Conservation (phyloP, 1,140 invertebrate species). For the Drosophila parabipectinata region DNA sequence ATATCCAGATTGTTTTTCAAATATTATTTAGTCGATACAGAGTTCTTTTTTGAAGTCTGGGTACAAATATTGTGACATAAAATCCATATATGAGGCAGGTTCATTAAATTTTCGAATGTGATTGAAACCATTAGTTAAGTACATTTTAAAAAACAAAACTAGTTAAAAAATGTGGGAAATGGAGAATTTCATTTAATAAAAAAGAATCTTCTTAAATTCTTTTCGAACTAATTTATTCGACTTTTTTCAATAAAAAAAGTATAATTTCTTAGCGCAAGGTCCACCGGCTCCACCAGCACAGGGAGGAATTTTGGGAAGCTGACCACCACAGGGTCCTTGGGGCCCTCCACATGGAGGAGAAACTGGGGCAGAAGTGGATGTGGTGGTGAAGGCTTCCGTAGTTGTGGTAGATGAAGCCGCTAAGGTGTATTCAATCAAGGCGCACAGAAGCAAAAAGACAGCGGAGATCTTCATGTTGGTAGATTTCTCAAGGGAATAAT, state of each 20-base stretch:
- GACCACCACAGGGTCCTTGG: neutral
- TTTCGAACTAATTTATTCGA: neutral
- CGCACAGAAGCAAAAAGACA: neutral
- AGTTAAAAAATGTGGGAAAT: no score
- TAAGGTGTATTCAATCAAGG: neutral
- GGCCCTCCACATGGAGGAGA: neutral
- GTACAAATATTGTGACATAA: no score
- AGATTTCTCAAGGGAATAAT: neutral
- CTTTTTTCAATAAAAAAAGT: slow-evolving; percentile 7
- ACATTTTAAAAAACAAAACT: no score
- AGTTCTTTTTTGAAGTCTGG: no score
- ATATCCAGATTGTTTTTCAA: no score
- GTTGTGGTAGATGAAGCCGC: neutral
- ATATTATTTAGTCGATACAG: no score
- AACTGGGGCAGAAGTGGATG: neutral
- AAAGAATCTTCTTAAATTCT: neutral
- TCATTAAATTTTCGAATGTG: no score
- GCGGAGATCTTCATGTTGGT: neutral
- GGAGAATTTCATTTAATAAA: no score
- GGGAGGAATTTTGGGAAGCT: neutral
- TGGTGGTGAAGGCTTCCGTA: neutral
- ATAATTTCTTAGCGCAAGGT: slow-evolving; percentile 1
- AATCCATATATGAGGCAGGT: no score
- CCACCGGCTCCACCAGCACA: neutral
- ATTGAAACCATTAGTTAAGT: no score